These are phyloP conservation scores for Ailuropoda melanoleuca DNA, from an alignment of 2,113 vertebrate genomes.

Conservation along the genomic window DNA sequence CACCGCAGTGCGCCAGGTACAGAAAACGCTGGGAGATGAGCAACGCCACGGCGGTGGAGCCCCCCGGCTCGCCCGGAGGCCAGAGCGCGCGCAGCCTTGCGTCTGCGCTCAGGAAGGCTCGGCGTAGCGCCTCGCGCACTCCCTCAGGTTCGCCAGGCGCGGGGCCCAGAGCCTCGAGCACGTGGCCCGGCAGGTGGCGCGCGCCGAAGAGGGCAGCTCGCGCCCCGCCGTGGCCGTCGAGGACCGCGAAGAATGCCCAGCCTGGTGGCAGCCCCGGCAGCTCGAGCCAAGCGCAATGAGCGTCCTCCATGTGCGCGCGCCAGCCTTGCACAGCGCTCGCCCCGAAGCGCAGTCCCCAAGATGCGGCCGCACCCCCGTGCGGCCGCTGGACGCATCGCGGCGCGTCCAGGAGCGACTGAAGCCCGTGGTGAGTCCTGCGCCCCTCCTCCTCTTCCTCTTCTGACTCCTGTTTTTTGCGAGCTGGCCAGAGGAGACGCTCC, in stretches of 20 bases:
- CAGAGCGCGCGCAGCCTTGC: conserved; percentile 84
- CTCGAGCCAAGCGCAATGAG: conserved; percentile 83
- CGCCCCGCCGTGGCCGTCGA: conserved; percentile 87
- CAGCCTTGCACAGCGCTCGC: conserved; percentile 85
- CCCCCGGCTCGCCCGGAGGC: conserved; percentile 85
- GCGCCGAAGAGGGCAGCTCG: conserved; percentile 88
- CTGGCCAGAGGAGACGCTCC: background rate
- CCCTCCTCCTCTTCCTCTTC: background rate
- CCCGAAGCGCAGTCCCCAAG: conserved; percentile 81
- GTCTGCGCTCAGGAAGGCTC: conserved; percentile 85
- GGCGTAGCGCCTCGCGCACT: conserved; percentile 79
- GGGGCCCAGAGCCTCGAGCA: conserved; percentile 77
- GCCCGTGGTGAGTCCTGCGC: background rate
- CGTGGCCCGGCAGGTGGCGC: conserved; percentile 84
- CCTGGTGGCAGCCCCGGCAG: conserved; percentile 67
- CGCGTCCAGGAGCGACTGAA: conserved; percentile 80
- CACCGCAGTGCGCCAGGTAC: conserved; percentile 87
- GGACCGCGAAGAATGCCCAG: conserved; percentile 88
- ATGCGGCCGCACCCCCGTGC: conserved; percentile 80
- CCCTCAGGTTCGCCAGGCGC: conserved; percentile 65
- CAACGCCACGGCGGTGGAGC: conserved; percentile 84
- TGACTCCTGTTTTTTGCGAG: background rate
- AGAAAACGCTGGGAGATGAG: conserved; percentile 85
- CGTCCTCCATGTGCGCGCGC: conserved; percentile 86
- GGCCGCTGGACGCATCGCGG: conserved; percentile 83